Conservation (phyloP, 2,797 vertebrate genomes). For the Megaceryle alcyon region DNA sequence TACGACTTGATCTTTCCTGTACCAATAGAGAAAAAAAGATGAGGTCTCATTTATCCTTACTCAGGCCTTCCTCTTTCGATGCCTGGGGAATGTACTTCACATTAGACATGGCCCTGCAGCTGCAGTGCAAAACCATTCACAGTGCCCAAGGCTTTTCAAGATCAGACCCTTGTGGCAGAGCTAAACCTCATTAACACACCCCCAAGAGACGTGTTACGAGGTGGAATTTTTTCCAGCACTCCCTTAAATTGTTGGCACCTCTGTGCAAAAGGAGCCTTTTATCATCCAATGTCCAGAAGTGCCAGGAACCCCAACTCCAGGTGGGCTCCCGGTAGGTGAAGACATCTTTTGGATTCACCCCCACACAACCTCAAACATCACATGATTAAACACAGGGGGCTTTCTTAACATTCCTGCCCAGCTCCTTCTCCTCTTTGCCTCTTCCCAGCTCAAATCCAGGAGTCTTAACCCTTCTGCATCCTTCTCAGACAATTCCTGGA, state of each 20-base stretch:
- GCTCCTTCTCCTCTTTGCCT: not conserved
- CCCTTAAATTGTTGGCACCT: not conserved
- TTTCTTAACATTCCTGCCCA: not conserved
- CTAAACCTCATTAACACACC: not conserved
- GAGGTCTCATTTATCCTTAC: not conserved
- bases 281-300: not conserved
- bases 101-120: not conserved
- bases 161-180: not conserved
- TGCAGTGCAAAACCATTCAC: not conserved
- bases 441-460: not conserved
- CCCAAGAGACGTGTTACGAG: not conserved
- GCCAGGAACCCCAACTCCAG: not conserved
- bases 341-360: not conserved
- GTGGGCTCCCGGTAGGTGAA: not conserved
- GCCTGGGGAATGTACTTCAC: not conserved
- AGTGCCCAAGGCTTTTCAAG: not conserved
- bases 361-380: not conserved
- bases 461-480: not conserved
- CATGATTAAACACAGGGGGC: not conserved
- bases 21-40: accelerated
- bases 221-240: not conserved
- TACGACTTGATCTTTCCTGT: not conserved
- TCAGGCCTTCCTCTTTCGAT: not conserved
- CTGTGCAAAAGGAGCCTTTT: not conserved
- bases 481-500: not conserved